Evolutionary conservation across 2,888 invertebrate species (phyloP).

Genomic region (Diabrotica balteata): DNA sequence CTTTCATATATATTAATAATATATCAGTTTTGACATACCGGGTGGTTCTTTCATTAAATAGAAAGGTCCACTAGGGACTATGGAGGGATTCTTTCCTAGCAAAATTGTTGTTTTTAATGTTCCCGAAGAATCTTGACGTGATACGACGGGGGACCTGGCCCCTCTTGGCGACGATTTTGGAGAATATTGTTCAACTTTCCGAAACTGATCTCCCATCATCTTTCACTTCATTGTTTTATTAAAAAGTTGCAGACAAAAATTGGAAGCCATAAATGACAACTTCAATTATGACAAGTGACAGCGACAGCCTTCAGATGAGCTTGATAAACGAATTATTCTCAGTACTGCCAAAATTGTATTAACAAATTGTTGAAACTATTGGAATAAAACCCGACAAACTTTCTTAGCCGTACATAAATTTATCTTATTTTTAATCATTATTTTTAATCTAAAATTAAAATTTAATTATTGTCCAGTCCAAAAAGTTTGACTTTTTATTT

Average conservation of each 20-base stretch:
- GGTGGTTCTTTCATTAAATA: constrained; percentile 98
- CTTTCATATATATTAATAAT: no score
- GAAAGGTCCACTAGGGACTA: constrained; percentile 97
- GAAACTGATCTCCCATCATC: constrained; percentile 93
- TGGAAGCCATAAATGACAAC: constrained; percentile 25
- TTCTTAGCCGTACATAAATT: no score
- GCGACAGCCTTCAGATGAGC: background rate
- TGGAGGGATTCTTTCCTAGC: constrained; percentile 94
- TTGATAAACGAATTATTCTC: no score
- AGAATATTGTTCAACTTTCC: constrained; percentile 92
- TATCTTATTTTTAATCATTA: no score
- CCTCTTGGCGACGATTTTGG: constrained; percentile 94
- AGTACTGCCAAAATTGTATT: no score
- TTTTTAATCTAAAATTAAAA: no score
- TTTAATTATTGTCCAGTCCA: no score
- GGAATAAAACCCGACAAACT: no score
- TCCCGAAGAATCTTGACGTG: constrained; percentile 95
- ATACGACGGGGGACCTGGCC: constrained; percentile 93
- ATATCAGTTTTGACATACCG: constrained; percentile 62
- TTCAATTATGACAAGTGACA: constrained; percentile 2
- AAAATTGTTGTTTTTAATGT: constrained; percentile 98
- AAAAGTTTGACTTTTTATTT: no score
- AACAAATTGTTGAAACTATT: no score
- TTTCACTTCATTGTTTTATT: constrained; percentile 65
- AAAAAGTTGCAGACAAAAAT: constrained; percentile 33